Evolutionary conservation across 2,888 invertebrate species (phyloP).

Genomic region (Latheticus oryzae): DNA sequence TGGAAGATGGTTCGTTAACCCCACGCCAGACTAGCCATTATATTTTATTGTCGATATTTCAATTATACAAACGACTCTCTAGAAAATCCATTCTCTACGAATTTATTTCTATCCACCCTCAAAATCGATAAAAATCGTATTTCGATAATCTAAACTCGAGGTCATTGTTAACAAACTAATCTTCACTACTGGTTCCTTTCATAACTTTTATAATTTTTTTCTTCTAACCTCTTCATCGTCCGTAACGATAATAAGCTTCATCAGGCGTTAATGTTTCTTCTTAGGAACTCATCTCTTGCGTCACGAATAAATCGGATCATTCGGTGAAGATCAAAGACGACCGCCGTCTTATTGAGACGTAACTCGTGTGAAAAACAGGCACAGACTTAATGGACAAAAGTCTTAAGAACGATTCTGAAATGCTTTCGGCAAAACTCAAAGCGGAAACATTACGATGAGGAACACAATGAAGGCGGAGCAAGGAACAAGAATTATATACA

Average conservation of each 20-base stretch:
- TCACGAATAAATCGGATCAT: constrained; percentile 54
- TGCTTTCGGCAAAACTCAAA: constrained; percentile 32
- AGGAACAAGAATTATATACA: no score
- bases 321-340: constrained; percentile 53
- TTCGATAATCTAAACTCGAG: constrained; percentile 9
- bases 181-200: constrained; percentile 4
- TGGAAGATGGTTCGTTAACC: no score
- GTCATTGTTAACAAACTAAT: constrained; percentile 6
- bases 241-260: constrained; percentile 16
- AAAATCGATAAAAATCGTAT: no score
- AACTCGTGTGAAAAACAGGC: constrained; percentile 52
- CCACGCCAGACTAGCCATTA: no score
- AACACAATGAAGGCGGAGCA: constrained; percentile 22
- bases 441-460: constrained; percentile 30
- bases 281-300: constrained; percentile 48
- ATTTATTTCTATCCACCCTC: no score
- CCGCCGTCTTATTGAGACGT: constrained; percentile 58
- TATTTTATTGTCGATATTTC: no score
- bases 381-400: constrained; percentile 11
- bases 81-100: no score
- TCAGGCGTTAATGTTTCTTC: constrained; percentile 3
- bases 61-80: no score
- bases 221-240: not conserved
- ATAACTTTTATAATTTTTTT: not conserved
- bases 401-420: constrained; percentile 22